These are phyloP conservation scores for Drymodes brunneopygia DNA, from an alignment of 2,113 vertebrate genomes.

Conservation along the genomic window DNA sequence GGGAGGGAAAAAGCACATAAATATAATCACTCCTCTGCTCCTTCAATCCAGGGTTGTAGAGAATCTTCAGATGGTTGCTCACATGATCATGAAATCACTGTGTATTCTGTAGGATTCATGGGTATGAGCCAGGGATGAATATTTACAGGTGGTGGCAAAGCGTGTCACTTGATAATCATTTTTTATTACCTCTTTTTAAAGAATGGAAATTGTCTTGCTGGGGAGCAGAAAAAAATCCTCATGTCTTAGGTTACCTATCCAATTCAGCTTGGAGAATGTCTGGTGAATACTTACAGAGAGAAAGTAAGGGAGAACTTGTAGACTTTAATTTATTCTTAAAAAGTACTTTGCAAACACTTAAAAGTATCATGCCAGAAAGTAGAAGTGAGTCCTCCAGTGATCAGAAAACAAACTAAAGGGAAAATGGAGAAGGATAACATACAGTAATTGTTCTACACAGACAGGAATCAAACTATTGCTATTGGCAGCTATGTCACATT, in stretches of 20 bases:
- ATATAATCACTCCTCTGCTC: conserved; percentile 35
- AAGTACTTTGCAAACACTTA: not conserved
- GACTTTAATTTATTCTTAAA: not conserved
- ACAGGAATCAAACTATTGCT: not conserved
- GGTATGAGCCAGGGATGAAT: conserved; percentile 6
- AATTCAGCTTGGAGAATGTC: not conserved
- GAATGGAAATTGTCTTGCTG: conserved; percentile 7
- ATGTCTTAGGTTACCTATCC: not conserved
- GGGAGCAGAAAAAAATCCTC: not conserved
- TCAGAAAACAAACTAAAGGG: not conserved
- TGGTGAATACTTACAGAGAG: not conserved
- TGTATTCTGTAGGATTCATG: conserved; percentile 14
- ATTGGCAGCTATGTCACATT: not conserved
- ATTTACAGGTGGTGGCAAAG: conserved; percentile 37
- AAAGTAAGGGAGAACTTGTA: not conserved
- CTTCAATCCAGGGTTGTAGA: not conserved
- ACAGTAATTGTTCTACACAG: not conserved
- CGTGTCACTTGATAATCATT: not conserved
- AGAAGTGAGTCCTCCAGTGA: not conserved
- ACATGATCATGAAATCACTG: conserved; percentile 33
- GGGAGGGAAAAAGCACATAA: not conserved
- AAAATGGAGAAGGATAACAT: not conserved
- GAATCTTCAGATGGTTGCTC: conserved; percentile 52
- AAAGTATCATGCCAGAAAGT: not conserved
- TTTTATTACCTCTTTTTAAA: conserved; percentile 19